Evolutionary conservation across 1,140 invertebrate genomes (phyloP), one percentile per base, ranked within the genome.

Genomic region (Procambarus virginalis): DNA sequence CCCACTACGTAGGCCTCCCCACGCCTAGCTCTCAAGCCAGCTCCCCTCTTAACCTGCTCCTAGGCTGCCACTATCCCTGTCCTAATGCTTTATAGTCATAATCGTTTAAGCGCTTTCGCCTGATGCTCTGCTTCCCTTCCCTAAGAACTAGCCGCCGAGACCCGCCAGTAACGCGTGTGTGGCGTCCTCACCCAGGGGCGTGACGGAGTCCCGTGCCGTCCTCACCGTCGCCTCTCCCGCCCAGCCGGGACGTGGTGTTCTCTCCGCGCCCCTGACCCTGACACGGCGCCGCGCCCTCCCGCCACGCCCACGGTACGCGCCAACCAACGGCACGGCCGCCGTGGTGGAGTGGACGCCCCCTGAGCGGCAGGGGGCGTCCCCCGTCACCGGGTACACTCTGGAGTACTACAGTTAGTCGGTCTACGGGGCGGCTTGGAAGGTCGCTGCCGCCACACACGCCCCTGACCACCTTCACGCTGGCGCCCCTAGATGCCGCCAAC

Each of bases 351-450:
- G 91, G 91, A 70, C 79, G 45, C 45, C 81, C 10, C 91, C 91
- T 3, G 79, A 20, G 1, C 34, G 88, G 3, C 79, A 84, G 76
- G 91, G 91, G 17, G 84, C 84, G 2, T 84, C 86, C 17, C 80
- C 91, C 64, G 88, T 92, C n/a, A 92, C 77, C 22, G 79, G 84
- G 55, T 92, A 92, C 64, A 92, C 46, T 58, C 73, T 92, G 20
- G 89, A 92, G 75, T 92, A 84, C 79, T 92, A 92, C 89, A 90
- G 88, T n/a, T 75, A 92, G 89, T 49, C 20, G n/a, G n/a, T n/a
- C n/a, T n/a, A n/a, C 45, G 91, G 86, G 10, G 91, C 81, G n/a
- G 60, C 87, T 3, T 91, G 91, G 88, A 22, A 68, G 34, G 64
- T 81, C 22, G 88, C 89, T 2, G 77, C 81, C 51, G 64, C 84